Evolutionary conservation across 2,113 vertebrate species (phyloP).

Genomic region (Dunckerocampus dactyliophorus): DNA sequence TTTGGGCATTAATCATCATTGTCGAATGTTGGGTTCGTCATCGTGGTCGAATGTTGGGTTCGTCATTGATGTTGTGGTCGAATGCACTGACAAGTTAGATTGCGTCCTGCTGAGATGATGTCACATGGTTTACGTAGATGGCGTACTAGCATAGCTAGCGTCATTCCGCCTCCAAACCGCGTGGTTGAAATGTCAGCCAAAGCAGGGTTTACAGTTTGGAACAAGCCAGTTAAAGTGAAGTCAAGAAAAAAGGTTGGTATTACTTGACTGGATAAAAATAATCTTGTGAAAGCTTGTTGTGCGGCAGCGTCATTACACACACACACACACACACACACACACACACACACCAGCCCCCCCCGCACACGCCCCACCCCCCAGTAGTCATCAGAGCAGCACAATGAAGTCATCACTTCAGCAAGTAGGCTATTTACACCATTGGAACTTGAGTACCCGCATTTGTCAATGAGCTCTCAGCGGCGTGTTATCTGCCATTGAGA

Average conservation of each 20-base stretch:
- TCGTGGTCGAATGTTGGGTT: too few species aligned
- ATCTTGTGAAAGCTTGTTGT: background rate
- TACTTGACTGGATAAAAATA: conserved; percentile 7
- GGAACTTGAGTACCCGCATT: background rate
- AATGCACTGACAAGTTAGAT: too few species aligned
- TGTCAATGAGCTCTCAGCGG: conserved; percentile 10
- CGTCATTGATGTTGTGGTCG: too few species aligned
- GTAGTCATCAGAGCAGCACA: background rate
- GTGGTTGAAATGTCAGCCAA: background rate
- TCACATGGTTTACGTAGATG: too few species aligned
- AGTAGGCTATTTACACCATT: background rate
- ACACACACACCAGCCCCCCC: background rate
- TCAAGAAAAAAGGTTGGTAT: background rate
- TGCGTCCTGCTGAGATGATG: too few species aligned
- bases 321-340: background rate
- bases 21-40: too few species aligned
- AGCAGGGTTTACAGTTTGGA: background rate
- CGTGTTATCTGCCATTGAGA: conserved; percentile 11
- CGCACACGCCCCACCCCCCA: background rate
- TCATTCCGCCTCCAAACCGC: too few species aligned
- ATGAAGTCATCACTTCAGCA: background rate
- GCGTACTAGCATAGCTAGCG: too few species aligned
- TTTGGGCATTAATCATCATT: too few species aligned
- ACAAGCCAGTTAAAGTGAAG: too few species aligned
- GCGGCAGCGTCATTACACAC: background rate